phyloP scores from a whole-genome alignment of 1,140 invertebrate genomes.

The Wasmannia auropunctata region DNA sequence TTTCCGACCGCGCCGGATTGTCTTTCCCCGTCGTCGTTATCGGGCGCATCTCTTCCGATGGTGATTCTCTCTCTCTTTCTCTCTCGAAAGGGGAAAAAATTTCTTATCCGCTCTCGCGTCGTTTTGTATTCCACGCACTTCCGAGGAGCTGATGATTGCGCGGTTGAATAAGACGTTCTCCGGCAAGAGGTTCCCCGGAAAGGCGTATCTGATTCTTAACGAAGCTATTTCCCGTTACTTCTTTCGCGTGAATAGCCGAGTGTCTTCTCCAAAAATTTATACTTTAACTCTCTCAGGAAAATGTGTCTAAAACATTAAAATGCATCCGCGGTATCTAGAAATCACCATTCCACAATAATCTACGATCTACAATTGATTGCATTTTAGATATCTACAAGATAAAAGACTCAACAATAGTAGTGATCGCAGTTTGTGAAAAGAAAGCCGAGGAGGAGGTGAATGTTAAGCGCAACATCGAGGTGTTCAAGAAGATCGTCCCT shows the following conservation, averaged over 20 bases:
- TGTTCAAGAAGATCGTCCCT: constrained; percentile 87
- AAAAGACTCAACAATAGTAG: constrained; percentile 78
- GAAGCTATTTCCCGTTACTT: constrained; percentile 41
- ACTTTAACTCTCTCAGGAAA: constrained; percentile 1
- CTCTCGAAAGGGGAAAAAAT: constrained; percentile 25
- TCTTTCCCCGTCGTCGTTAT: constrained; percentile 58
- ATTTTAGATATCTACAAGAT: constrained; percentile 76
- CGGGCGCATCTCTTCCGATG: constrained; percentile 59
- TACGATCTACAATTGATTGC: background rate
- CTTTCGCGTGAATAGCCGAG: constrained; percentile 43
- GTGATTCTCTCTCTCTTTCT: background rate
- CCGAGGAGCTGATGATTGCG: constrained; percentile 52
- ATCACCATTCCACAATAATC: background rate
- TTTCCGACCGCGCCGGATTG: constrained; percentile 5
- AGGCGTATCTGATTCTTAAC: constrained; percentile 57
- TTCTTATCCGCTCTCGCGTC: constrained; percentile 34
- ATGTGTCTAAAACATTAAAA: background rate
- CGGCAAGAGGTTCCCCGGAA: constrained; percentile 35
- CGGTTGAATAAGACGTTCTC: constrained; percentile 33
- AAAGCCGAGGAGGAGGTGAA: constrained; percentile 64
- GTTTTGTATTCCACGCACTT: constrained; percentile 64
- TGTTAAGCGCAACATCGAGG: constrained; percentile 87
- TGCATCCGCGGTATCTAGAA: background rate
- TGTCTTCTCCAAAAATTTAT: constrained; percentile 4
- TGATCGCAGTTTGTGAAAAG: constrained; percentile 74